Base-by-base conservation (phyloP, 2,888 invertebrate species). In the Eupeodes latifasciatus region DNA sequence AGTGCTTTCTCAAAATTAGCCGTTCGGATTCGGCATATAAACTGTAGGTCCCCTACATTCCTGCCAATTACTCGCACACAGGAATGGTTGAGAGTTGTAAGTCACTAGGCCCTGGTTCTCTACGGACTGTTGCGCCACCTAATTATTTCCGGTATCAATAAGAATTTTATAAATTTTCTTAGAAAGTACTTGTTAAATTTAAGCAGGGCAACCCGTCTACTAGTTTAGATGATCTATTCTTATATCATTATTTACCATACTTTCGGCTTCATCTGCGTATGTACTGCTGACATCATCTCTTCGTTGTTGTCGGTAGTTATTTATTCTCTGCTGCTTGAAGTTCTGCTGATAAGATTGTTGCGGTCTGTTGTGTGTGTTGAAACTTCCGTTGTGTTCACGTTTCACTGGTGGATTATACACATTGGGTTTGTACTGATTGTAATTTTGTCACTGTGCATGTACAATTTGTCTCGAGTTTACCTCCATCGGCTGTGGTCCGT, bases 181-280 rank as follows among this genome's bases (percentile, higher is more conserved):
- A 59, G 12, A 61, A 40, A 61, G 40, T 62, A 62, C 62, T 62
- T 40, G 40, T 40, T 62, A 62, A 62, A 10, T 62, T 44, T 40
- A 40, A 62, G 16, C 62, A 40, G 62, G 36, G 55, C 57, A 72
- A 72, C 71, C 71, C 71, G 57, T 72, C 57, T 55, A 57, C 27
- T 57, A 47, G 71, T 57, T 57, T 57, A 57, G 47, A 72, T 72
- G 44, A 72, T 57, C 44, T 47, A 44, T 55, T 72, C 71, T 72
- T 57, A 72, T 57, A 10, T 72, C 57, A 57, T 72, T 57, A 57
- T 72, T 55, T 57, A 57, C 71, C 57, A 71, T 71, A 61, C 61
- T 36, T 61, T 61, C 61, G 34, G 49, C 53, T 53, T 53, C 34
- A 59, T 66, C 47, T 66, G 49, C 47, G 49, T 66, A 66, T 66